Evolutionary conservation across 2,888 invertebrate species (phyloP), one percentile per base, ranked within the genome.

Genomic region (Dorcus parallelipipedus): DNA sequence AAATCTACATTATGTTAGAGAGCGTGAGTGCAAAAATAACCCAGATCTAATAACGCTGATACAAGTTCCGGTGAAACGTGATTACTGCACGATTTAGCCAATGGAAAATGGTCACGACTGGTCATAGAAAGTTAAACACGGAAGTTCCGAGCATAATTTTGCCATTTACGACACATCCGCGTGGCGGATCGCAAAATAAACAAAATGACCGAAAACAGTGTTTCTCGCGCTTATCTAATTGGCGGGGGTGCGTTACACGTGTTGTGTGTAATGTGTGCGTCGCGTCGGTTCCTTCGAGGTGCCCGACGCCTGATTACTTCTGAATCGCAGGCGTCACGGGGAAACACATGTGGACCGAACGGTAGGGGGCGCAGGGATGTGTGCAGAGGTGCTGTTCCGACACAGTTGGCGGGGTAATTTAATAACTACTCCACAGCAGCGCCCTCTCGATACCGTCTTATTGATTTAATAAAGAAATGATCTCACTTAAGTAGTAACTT

Each of bases 381-480:
- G 48, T 49, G 26, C 26, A 39, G 42, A 64, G 62, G 66, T 66
- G 64, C 59, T 59, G 58, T 52, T 52, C 60, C 60, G 64, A 65
- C 64, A 65, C 66, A 66, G 69, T 68, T 66, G 73, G 73, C 68
- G 68, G 66, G 69, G 74, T 76, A 76, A 76, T 76, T 74, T 72
- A 76, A 76, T 75, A 76, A 76, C 71, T 70, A 71, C 72, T 70
- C 72, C 66, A 61, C 67, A 60, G 69, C 61, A 69, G 67, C 67
- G 65, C 65, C 68, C 67, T 68, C 67, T 71, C 72, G 69, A 71
- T 70, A 68, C 65, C 64, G 62, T 63, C 71, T 72, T 75, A 76
- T 76, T 74, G 74, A 76, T 74, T 75, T 72, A 73, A 75, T 75
- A 74, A 74, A 75, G 73, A 71, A 73, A 74, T 74, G 71, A 74